phyloP scores from a whole-genome alignment of 2,888 invertebrate species.

The Anaspis maculata region DNA sequence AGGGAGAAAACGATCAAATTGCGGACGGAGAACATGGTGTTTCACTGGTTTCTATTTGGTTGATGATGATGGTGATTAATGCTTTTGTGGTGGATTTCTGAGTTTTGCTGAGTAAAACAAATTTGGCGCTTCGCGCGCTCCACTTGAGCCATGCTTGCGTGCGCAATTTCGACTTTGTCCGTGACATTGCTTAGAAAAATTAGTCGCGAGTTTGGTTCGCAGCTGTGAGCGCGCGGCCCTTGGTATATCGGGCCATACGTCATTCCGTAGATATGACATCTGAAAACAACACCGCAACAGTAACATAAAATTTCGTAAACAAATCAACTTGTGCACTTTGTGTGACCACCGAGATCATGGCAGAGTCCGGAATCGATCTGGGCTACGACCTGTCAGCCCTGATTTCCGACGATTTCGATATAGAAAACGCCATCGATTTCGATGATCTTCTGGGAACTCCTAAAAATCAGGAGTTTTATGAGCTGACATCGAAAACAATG shows the following conservation, averaged over 20 bases:
- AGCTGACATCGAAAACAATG: conserved; percentile 53
- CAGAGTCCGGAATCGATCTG: conserved; percentile 58
- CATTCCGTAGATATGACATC: conserved; percentile 9
- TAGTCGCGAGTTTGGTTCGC: conserved; percentile 19
- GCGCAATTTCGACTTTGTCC: conserved; percentile 22
- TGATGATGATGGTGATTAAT: too few species aligned
- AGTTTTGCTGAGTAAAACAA: too few species aligned
- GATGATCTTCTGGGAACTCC: conserved; percentile 45
- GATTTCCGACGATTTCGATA: conserved; percentile 42
- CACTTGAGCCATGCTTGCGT: conserved; percentile 16
- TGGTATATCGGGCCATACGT: conserved; percentile 7
- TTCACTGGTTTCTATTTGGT: too few species aligned
- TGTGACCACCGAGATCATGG: too few species aligned
- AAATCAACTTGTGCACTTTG: conserved; percentile 10
- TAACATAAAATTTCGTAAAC: conserved; percentile 4
- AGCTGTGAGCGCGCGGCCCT: conserved; percentile 7
- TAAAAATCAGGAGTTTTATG: conserved; percentile 54
- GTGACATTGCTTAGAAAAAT: conserved; percentile 30
- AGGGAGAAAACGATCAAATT: too few species aligned
- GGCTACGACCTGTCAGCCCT: conserved; percentile 54
- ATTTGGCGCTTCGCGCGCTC: conserved; percentile 2
- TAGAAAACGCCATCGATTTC: conserved; percentile 44
- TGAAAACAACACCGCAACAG: conserved; percentile 6
- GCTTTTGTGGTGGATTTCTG: too few species aligned
- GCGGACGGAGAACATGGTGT: too few species aligned